Evolutionary conservation across 2,797 vertebrate species (phyloP).

Genomic region (Miichthys miiuy): DNA sequence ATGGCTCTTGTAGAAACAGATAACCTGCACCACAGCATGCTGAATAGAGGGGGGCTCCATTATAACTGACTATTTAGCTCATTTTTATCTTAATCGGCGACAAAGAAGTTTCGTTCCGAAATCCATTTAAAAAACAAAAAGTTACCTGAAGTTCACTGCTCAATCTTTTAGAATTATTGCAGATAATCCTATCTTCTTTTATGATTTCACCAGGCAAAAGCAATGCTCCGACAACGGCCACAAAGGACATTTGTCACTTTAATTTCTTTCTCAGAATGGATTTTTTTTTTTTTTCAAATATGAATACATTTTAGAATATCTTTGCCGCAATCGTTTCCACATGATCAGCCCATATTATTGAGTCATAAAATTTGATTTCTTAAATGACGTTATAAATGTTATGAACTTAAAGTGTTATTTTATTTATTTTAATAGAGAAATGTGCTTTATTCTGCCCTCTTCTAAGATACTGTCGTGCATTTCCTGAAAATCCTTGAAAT

Average conservation of each 20-base stretch:
- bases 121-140: slow-evolving; percentile 44
- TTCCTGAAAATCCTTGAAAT: not conserved
- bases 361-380: too few relatives aligned
- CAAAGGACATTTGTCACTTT: slow-evolving; percentile 28
- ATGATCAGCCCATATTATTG: not conserved
- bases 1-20: slow-evolving; percentile 64
- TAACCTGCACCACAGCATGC: slow-evolving; percentile 59
- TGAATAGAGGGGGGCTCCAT: slow-evolving; percentile 30
- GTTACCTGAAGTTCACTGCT: slow-evolving; percentile 47
- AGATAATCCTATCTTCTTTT: slow-evolving; percentile 35
- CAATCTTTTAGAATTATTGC: slow-evolving; percentile 45
- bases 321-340: not conserved
- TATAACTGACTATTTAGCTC: slow-evolving; percentile 34
- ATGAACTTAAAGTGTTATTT: too few relatives aligned
- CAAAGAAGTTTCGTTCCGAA: slow-evolving; percentile 19
- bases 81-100: slow-evolving; percentile 41
- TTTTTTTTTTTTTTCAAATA: not conserved
- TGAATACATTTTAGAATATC: slow-evolving; percentile 12
- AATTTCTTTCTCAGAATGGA: slow-evolving; percentile 19
- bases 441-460: not conserved
- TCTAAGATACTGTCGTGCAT: not conserved
- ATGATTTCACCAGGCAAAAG: slow-evolving; percentile 28
- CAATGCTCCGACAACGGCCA: slow-evolving; percentile 23
- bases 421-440: not conserved
- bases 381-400: not conserved